Percentiles rank a stretch among this genome's conserved stretches.
phyloP scores from a whole-genome alignment of 2,797 vertebrate genomes.

The Acridotheres tristis region DNA sequence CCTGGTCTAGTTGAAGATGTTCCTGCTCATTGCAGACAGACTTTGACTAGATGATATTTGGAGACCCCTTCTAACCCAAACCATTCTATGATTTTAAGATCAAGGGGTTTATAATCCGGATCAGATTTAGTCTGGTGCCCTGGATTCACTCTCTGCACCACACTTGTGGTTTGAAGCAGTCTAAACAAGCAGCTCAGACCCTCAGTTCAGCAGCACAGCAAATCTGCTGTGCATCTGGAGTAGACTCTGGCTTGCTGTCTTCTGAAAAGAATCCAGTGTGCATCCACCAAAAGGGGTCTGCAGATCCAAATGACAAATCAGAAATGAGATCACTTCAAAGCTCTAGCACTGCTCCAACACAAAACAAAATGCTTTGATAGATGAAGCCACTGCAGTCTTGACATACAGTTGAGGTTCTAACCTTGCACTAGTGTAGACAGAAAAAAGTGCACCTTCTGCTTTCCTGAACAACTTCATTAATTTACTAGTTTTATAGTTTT shows the following conservation, averaged over 20 bases:
- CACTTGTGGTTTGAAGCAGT: background rate
- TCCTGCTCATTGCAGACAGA: background rate
- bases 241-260: background rate
- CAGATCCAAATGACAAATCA: background rate
- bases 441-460: background rate
- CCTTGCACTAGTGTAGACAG: background rate
- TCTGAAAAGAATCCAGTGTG: background rate
- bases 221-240: background rate
- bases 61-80: background rate
- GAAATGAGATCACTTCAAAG: background rate
- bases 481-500: background rate
- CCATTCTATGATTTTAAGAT: background rate
- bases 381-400: background rate
- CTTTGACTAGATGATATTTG: background rate
- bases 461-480: background rate
- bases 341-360: background rate
- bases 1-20: too few species aligned
- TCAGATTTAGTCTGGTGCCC: background rate
- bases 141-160: background rate
- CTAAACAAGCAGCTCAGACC: background rate
- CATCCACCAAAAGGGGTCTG: background rate
- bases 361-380: background rate
- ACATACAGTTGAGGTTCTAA: background rate
- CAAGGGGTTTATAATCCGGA: background rate
- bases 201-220: background rate